phyloP scores from a whole-genome alignment of 2,888 invertebrate species.

The Catocala fraxini region DNA sequence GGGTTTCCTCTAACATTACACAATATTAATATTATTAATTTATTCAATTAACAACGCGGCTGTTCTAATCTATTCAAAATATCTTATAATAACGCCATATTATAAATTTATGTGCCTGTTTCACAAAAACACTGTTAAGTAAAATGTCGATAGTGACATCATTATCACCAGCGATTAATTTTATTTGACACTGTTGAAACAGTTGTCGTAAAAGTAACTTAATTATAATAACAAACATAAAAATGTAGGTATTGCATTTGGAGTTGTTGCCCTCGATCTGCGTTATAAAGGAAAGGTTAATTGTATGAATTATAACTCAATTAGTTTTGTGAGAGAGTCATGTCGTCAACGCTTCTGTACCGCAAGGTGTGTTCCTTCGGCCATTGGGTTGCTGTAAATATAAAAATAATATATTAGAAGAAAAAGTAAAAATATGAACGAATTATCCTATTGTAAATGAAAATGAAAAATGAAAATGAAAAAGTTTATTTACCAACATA shows the following conservation, averaged over 20 bases:
- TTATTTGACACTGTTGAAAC: too few relatives aligned
- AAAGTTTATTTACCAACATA: too few relatives aligned
- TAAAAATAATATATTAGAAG: slow-evolving; percentile 13
- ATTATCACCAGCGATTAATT: too few relatives aligned
- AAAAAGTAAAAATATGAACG: background rate
- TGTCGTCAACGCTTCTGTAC: slow-evolving; percentile 81
- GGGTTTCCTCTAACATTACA: slow-evolving; percentile 7
- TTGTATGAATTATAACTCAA: background rate
- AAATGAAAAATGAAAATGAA: too few relatives aligned
- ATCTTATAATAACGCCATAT: slow-evolving; percentile 1
- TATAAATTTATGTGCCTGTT: background rate
- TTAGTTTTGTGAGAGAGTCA: slow-evolving; percentile 68
- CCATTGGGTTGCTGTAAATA: slow-evolving; percentile 83
- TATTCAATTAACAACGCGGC: slow-evolving; percentile 38
- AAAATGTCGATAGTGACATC: too few relatives aligned
- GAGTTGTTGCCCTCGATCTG: too few relatives aligned
- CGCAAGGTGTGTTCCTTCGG: slow-evolving; percentile 83
- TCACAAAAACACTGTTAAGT: too few relatives aligned
- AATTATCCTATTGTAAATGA: too few relatives aligned
- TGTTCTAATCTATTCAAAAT: slow-evolving; percentile 4
- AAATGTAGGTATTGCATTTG: too few relatives aligned
- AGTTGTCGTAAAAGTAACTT: too few relatives aligned
- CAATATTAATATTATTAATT: slow-evolving; percentile 7
- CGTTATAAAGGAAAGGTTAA: too few relatives aligned
- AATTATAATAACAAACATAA: too few relatives aligned